A percentile compares a stretch with the other conserved stretches of the same genome.
phyloP scores from a whole-genome alignment of 2,797 vertebrate species.

The Picus viridis region DNA sequence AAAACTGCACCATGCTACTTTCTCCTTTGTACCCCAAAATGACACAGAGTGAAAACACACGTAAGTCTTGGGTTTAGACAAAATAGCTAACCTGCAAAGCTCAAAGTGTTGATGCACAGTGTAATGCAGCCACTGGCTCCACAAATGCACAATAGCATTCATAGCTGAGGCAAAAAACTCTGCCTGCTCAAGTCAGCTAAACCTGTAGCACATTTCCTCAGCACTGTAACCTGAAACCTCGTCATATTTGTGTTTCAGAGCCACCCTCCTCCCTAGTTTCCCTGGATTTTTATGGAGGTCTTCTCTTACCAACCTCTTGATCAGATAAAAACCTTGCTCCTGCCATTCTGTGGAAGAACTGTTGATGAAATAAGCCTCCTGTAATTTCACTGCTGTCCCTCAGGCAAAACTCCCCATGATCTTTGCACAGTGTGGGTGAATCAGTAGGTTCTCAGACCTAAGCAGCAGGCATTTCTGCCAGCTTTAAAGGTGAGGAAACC shows the following conservation, averaged over 20 bases:
- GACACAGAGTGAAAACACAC: background rate
- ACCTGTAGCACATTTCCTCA: background rate
- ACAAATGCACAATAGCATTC: background rate
- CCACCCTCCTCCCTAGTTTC: background rate
- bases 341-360: background rate
- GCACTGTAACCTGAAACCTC: background rate
- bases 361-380: constrained; percentile 25
- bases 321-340: background rate
- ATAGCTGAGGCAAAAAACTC: background rate
- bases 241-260: background rate
- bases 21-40: background rate
- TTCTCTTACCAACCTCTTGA: background rate
- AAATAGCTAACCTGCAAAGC: background rate
- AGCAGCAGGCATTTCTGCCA: background rate
- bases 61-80: background rate
- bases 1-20: fast-evolving
- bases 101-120: fast-evolving
- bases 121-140: background rate
- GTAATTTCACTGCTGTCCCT: background rate
- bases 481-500: background rate
- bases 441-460: background rate
- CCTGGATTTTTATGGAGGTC: background rate
- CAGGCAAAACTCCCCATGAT: background rate
- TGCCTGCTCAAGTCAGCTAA: background rate
- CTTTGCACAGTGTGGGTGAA: background rate